Evolutionary conservation across 2,113 vertebrate genomes (phyloP).

Genomic region (Zootoca vivipara): DNA sequence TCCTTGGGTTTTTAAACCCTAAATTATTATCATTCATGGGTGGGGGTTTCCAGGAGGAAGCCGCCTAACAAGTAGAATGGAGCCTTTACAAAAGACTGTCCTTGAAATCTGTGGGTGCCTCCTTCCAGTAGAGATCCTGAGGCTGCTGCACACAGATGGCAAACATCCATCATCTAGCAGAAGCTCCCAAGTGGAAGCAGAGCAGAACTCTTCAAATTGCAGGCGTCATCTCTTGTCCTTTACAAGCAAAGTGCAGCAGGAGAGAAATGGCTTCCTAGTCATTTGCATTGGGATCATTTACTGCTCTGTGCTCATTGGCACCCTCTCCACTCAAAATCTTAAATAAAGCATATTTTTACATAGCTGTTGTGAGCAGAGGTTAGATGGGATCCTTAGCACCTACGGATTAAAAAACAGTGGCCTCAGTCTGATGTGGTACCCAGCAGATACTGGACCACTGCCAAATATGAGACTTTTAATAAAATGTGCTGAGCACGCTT

Average conservation of each 20-base stretch:
- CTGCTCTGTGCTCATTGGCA: conserved; percentile 18
- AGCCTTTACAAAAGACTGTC: not conserved
- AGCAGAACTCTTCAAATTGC: conserved; percentile 56
- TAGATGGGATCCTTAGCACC: not conserved
- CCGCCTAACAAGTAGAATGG: not conserved
- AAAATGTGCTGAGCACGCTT: not conserved
- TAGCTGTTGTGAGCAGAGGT: too few species aligned
- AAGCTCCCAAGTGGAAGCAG: conserved; percentile 59
- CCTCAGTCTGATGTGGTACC: not conserved
- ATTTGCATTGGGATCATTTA: conserved; percentile 33
- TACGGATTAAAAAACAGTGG: not conserved
- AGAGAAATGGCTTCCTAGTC: conserved; percentile 27
- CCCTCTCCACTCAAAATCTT: too few species aligned
- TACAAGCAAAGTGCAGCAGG: conserved; percentile 39
- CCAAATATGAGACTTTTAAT: not conserved
- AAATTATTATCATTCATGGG: not conserved
- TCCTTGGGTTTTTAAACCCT: not conserved
- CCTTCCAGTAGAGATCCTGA: not conserved
- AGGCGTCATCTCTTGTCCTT: conserved; percentile 47
- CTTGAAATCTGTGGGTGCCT: not conserved
- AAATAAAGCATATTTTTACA: too few species aligned
- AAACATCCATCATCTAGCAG: conserved; percentile 42
- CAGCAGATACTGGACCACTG: not conserved
- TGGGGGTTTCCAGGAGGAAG: not conserved
- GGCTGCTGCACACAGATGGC: not conserved